Evolutionary conservation across 2,797 vertebrate genomes (phyloP).

Genomic region (Galagoides demidoff): DNA sequence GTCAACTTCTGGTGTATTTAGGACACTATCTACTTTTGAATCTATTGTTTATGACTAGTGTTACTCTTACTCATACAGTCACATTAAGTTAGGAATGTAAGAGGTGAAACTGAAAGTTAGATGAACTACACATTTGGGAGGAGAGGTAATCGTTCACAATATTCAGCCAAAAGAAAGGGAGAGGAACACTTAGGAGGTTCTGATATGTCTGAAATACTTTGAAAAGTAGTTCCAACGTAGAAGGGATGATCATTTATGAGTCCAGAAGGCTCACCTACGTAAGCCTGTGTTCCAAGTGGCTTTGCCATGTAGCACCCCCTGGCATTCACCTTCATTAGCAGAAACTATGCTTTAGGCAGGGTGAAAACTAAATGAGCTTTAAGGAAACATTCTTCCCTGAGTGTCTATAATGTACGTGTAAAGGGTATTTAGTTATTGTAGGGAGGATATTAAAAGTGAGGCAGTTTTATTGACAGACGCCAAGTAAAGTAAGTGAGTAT

Average conservation of each 20-base stretch:
- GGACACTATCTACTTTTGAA: background rate
- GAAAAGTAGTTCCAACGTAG: background rate
- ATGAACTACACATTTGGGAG: background rate
- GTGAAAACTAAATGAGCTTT: background rate
- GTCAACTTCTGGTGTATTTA: background rate
- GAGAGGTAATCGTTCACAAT: background rate
- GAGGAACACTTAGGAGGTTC: background rate
- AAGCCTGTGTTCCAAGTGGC: background rate
- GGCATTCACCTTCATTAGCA: background rate
- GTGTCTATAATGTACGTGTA: background rate
- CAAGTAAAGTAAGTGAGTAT: background rate
- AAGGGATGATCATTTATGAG: background rate
- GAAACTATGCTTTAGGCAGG: background rate
- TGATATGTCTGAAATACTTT: background rate
- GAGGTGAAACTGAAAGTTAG: background rate
- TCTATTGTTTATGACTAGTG: background rate
- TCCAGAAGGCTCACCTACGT: background rate
- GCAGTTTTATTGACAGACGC: background rate
- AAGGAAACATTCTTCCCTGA: background rate
- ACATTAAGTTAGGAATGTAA: background rate
- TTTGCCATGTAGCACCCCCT: background rate
- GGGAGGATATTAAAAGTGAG: background rate
- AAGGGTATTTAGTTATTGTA: background rate
- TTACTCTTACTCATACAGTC: background rate
- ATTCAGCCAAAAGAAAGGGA: background rate